These are phyloP conservation scores for Trachelipus rathkii DNA, from an alignment of 1,140 invertebrate species.

Conservation along the genomic window DNA sequence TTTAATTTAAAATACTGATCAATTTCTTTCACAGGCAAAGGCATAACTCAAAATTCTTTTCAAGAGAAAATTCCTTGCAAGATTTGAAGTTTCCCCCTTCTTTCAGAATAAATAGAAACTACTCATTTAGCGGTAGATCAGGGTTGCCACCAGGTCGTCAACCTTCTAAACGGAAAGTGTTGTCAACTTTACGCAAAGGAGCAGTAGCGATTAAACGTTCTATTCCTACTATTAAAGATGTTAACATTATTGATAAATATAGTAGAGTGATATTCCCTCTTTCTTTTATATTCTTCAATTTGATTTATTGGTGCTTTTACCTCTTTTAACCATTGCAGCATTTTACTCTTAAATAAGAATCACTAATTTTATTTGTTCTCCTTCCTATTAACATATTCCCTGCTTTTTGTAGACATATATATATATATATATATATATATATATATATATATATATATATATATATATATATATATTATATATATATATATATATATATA, in stretches of 20 bases:
- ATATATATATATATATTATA: constrained; percentile 6
- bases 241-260: constrained; percentile 95
- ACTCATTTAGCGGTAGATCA: constrained; percentile 46
- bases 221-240: constrained; percentile 91
- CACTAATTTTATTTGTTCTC: too few species aligned
- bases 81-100: constrained; percentile 66
- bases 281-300: constrained; percentile 85
- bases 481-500: constrained; percentile 23
- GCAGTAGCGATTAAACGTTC: constrained; percentile 48
- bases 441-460: too few species aligned
- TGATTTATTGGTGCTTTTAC: not conserved
- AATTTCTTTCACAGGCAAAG: constrained; percentile 36
- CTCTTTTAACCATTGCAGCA: not conserved
- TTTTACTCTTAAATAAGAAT: too few species aligned
- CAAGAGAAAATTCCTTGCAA: constrained; percentile 39
- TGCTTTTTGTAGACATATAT: too few species aligned
- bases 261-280: constrained; percentile 90
- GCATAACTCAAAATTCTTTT: constrained; percentile 45
- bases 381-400: too few species aligned
- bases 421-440: too few species aligned
- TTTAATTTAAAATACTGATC: not conserved
- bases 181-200: constrained; percentile 47
- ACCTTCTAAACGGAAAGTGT: constrained; percentile 43
- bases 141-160: constrained; percentile 32
- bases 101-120: constrained; percentile 66